Evolutionary conservation across 1,140 invertebrate species (phyloP).

Genomic region (Ips nitidus): DNA sequence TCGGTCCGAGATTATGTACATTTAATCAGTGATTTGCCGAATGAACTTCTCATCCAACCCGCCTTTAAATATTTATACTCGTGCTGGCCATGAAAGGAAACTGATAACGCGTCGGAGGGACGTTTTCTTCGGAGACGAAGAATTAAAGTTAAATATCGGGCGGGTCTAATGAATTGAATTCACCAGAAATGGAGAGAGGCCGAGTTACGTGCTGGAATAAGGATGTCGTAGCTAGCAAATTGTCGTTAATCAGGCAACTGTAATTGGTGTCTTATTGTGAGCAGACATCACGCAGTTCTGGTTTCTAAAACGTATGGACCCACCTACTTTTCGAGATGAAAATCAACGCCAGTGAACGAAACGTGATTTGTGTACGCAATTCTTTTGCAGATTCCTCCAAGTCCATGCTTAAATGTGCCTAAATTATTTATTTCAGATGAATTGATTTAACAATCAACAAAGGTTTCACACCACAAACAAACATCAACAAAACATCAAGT

Average conservation of each 20-base stretch:
- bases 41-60: constrained; percentile 19
- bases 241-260: constrained; percentile 36
- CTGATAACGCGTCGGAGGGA: neutral
- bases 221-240: constrained; percentile 37
- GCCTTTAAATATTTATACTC: constrained; percentile 7
- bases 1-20: constrained; percentile 34
- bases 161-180: constrained; percentile 44
- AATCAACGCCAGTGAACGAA: constrained; percentile 33
- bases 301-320: constrained; percentile 41
- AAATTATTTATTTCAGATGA: too few relatives aligned
- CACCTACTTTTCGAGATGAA: constrained; percentile 42
- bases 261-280: constrained; percentile 46
- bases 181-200: constrained; percentile 16
- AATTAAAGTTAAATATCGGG: constrained; percentile 37
- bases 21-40: constrained; percentile 32
- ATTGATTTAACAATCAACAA: too few relatives aligned
- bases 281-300: constrained; percentile 33
- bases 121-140: constrained; percentile 7
- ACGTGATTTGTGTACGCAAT: constrained; percentile 43
- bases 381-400: too few relatives aligned
- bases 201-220: constrained; percentile 41
- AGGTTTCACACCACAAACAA: too few relatives aligned
- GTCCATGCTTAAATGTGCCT: too few relatives aligned
- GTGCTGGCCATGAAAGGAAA: constrained; percentile 2
- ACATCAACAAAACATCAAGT: too few relatives aligned